A percentile compares a stretch with the other conserved stretches of the same genome.
phyloP scores from a whole-genome alignment of 2,888 invertebrate species.

The Clusia tigrina region DNA sequence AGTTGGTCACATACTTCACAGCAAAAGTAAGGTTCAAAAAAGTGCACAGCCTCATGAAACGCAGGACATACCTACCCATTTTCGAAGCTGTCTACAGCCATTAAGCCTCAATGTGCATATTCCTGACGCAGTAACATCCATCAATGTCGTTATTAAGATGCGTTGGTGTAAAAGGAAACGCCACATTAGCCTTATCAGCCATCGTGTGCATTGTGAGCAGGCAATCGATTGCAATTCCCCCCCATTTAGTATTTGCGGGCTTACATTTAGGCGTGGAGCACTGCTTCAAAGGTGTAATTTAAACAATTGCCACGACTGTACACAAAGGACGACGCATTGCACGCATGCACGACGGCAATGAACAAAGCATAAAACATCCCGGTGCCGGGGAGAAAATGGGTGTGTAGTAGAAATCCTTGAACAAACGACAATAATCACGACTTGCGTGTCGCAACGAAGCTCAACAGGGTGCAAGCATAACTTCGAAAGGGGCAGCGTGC shows the following conservation, averaged over 20 bases:
- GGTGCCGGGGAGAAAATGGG: not conserved
- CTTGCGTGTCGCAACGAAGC: not conserved
- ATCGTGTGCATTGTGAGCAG: conserved; percentile 14
- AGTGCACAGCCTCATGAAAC: no score
- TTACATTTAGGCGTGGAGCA: conserved; percentile 26
- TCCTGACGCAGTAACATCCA: not conserved
- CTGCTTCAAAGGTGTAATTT: conserved; percentile 1
- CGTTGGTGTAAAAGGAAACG: conserved; percentile 9
- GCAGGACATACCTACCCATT: no score
- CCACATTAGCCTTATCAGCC: conserved; percentile 1
- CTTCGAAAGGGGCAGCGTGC: conserved; percentile 23
- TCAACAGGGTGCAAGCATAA: conserved; percentile 19
- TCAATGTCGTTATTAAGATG: conserved; percentile 15
- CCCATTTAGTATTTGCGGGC: conserved; percentile 22
- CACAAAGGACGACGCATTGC: not conserved
- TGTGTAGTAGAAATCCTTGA: not conserved
- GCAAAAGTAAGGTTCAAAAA: no score
- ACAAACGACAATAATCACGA: conserved; percentile 1
- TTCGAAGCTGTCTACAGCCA: no score
- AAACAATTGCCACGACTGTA: not conserved
- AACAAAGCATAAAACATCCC: conserved; percentile 1
- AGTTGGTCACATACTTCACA: no score
- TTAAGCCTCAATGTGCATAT: no score
- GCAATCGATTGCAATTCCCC: conserved; percentile 23
- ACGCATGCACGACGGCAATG: not conserved